Evolutionary conservation across 2,888 invertebrate species (phyloP).

Genomic region (Papilio demoleus): DNA sequence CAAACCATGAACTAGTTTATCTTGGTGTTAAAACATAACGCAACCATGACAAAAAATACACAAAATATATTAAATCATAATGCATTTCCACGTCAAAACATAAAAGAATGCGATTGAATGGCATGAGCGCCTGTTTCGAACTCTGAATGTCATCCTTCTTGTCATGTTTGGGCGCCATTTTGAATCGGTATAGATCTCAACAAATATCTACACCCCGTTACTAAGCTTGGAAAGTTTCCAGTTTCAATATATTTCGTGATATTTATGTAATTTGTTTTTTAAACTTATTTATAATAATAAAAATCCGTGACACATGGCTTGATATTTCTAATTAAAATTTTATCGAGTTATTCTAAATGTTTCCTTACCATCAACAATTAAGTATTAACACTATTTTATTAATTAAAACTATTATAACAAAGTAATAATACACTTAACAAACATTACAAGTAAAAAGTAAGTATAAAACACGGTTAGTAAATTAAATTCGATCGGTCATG

Average conservation of each 20-base stretch:
- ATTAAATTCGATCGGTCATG: constrained; percentile 23
- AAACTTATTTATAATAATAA: not conserved
- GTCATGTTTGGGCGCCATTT: constrained; percentile 2
- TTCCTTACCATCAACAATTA: no score
- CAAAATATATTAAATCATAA: not conserved
- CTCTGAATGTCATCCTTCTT: not conserved
- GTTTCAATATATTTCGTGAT: not conserved
- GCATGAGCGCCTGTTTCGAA: not conserved
- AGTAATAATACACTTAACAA: no score
- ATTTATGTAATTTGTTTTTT: constrained; percentile 12
- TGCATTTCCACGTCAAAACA: not conserved
- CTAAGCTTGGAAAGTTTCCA: constrained; percentile 12
- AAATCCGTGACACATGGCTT: no score
- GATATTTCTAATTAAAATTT: no score
- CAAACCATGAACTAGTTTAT: no score
- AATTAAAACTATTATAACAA: not conserved
- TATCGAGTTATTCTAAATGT: no score
- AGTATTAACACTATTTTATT: no score
- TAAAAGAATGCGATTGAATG: not conserved
- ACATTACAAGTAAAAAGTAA: no score
- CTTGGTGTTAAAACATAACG: no score
- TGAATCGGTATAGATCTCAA: not conserved
- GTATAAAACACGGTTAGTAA: not conserved
- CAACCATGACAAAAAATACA: no score
- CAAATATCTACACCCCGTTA: not conserved